Evolutionary conservation across 2,113 vertebrate species (phyloP).

Genomic region (Cephalopterus ornatus): DNA sequence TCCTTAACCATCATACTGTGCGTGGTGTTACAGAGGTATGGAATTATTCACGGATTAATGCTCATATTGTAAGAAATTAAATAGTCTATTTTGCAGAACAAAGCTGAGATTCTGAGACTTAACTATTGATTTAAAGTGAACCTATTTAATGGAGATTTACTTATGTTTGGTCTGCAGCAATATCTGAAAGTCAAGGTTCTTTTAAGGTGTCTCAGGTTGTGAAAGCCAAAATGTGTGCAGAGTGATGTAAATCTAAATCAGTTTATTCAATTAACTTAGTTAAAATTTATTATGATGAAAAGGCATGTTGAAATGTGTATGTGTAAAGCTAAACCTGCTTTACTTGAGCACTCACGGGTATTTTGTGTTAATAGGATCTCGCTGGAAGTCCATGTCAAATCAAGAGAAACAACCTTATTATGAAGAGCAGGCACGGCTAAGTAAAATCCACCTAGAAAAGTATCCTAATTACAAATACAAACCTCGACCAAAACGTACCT

Average conservation of each 20-base stretch:
- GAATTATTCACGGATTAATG: constrained; percentile 1
- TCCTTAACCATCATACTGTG: not conserved
- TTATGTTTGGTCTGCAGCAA: not conserved
- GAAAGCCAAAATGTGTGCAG: not conserved
- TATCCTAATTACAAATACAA: constrained; percentile 99
- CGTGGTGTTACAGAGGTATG: not conserved
- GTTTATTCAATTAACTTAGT: not conserved
- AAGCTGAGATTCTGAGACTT: not conserved
- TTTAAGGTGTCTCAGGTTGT: not conserved
- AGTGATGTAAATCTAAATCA: not conserved
- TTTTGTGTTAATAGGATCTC: constrained; percentile 82
- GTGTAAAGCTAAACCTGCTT: not conserved
- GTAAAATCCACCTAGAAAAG: constrained; percentile 98
- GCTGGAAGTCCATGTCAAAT: constrained; percentile 99
- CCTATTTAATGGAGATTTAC: not conserved
- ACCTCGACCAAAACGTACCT: constrained; percentile 97
- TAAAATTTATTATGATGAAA: not conserved
- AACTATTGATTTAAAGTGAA: not conserved
- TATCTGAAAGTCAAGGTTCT: not conserved
- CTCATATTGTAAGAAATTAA: not conserved
- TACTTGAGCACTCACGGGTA: not conserved
- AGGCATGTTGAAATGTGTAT: not conserved
- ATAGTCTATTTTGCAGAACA: not conserved
- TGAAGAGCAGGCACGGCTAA: constrained; percentile 97
- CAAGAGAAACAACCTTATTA: constrained; percentile 99